Base-by-base conservation (phyloP, 2,888 invertebrate species). In the Clivina fossor region DNA sequence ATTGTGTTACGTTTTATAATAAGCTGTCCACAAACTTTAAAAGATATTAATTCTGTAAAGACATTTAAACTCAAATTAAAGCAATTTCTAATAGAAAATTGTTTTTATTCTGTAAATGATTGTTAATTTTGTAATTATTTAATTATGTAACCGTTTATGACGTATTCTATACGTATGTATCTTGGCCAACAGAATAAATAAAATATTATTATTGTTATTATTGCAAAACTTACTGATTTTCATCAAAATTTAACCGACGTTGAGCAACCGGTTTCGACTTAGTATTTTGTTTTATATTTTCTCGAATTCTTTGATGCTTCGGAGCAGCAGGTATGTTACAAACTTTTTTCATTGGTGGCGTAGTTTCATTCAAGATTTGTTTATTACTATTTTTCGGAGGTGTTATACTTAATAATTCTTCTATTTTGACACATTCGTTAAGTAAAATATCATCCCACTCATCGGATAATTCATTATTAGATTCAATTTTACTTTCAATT, bases 291-390 rank as follows among this genome's bases (percentile, higher is more conserved):
- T n/a, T n/a, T n/a, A n/a, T n/a, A 32, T 24, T 15, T 4, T 22
- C 15, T 38, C 24, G 7, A 19, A 11, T 33, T 43, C 32, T 30
- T 4, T 32, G 41, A 19, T 38, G 49, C 32, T 30, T 40, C 1
- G 50, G 50, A n/a, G 53, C 53, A 19, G 24, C 53, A 24, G 53
- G 53, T 13, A 53, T 22, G 19, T 53, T 19, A 15, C 15, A 22
- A 11, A 40, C 20, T 26, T 65, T 33, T 68, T 68, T 56, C 4
- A 73, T 74, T n/a, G 71, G 67, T 0, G 81, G 81, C 1, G 81
- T 81, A 4, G 74, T 78, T 71, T 82, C 80, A 65, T 80, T 80
- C 0, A 69, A 32, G 33, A 62, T 61, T 63, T 78, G 76, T 63
- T 71, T 63, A 58, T 68, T 50, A 9, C 59, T 57, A 35, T 58